Evolutionary conservation across 2,888 invertebrate species (phyloP).

Genomic region (Listrodromus nycthemerus): DNA sequence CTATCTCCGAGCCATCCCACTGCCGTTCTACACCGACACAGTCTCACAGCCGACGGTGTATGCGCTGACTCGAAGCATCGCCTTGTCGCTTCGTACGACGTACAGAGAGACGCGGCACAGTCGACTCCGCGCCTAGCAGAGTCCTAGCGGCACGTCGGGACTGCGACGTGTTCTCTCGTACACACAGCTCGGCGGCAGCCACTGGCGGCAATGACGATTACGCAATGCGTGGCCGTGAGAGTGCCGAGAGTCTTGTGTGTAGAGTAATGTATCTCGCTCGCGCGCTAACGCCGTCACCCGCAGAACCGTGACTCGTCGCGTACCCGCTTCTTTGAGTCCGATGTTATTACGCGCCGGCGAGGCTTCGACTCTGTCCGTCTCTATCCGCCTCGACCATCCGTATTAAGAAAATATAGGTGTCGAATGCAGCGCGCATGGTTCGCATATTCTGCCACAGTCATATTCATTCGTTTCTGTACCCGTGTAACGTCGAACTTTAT

Average conservation of each 20-base stretch:
- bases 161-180: slow-evolving; percentile 24
- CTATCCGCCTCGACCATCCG: slow-evolving; percentile 2
- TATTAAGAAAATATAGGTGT: slow-evolving; percentile 14
- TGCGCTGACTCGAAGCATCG: slow-evolving; percentile 6
- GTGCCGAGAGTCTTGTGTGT: slow-evolving; percentile 66
- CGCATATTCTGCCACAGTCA: neutral
- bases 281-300: slow-evolving; percentile 34
- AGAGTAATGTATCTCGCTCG: slow-evolving; percentile 40
- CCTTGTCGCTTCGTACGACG: neutral
- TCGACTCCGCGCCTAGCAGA: slow-evolving; percentile 66
- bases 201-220: slow-evolving; percentile 78
- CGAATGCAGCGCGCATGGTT: neutral
- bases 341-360: slow-evolving; percentile 45
- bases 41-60: neutral
- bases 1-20: slow-evolving; percentile 18
- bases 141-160: slow-evolving; percentile 32
- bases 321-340: slow-evolving; percentile 53
- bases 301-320: slow-evolving; percentile 58
- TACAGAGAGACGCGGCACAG: slow-evolving; percentile 27
- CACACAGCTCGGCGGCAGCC: slow-evolving; percentile 28
- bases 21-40: neutral
- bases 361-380: slow-evolving; percentile 6
- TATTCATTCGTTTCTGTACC: neutral
- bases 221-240: slow-evolving; percentile 84
- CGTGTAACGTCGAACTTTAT: neutral